Percentiles rank a stretch among this genome's conserved stretches.
These are phyloP conservation scores for Prosopocoilus inquinatus DNA, from an alignment of 2,888 invertebrate species.

Conservation along the genomic window DNA sequence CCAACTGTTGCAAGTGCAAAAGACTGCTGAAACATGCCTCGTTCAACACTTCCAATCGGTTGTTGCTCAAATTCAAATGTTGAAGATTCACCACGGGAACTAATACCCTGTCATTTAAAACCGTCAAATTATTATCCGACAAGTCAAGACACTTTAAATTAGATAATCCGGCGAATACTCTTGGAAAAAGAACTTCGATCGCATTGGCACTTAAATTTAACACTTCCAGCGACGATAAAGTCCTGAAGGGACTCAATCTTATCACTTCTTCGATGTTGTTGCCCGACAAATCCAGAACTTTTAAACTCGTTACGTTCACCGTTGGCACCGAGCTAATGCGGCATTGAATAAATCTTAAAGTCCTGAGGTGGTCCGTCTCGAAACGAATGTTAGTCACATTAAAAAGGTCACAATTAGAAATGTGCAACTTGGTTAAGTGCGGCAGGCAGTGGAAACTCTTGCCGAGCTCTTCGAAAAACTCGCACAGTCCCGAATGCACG, in stretches of 20 bases:
- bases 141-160: constrained; percentile 68
- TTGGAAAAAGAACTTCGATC: constrained; percentile 57
- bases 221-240: constrained; percentile 58
- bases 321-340: background rate
- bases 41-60: constrained; percentile 63
- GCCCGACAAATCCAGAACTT: constrained; percentile 60
- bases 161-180: constrained; percentile 61
- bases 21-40: constrained; percentile 65
- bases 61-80: constrained; percentile 70
- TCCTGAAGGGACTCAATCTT: constrained; percentile 53
- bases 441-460: constrained; percentile 27
- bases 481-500: constrained; percentile 28
- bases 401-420: constrained; percentile 21
- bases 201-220: constrained; percentile 66
- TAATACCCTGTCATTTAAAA: constrained; percentile 58
- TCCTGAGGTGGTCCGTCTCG: background rate
- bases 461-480: constrained; percentile 32
- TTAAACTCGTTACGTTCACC: constrained; percentile 49
- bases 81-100: constrained; percentile 60
- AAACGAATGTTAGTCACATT: constrained; percentile 16
- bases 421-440: constrained; percentile 21
- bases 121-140: constrained; percentile 64
- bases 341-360: background rate
- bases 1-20: constrained; percentile 64
- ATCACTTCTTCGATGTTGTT: constrained; percentile 58